A percentile compares a stretch with the other conserved stretches of the same genome.
These are phyloP conservation scores for Lagria hirta DNA, from an alignment of 2,888 invertebrate genomes.

Conservation along the genomic window DNA sequence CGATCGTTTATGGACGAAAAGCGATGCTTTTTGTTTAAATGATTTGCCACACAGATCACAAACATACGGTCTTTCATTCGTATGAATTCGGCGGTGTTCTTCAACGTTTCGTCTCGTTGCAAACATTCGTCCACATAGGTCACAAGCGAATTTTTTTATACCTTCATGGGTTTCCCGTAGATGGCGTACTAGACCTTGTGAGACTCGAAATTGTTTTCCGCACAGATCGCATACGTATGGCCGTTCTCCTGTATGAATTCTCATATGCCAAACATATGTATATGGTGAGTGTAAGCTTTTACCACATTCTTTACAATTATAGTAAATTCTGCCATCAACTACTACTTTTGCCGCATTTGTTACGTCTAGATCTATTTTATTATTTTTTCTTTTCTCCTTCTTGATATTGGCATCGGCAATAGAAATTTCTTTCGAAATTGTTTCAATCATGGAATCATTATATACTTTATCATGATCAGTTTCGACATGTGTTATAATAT, in stretches of 20 bases:
- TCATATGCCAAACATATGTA: conserved; percentile 63
- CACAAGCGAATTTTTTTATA: conserved; percentile 61
- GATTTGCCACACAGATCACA: conserved; percentile 64
- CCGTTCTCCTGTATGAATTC: conserved; percentile 67
- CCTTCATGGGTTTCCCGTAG: conserved; percentile 65
- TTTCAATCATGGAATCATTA: conserved; percentile 4
- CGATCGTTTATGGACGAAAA: conserved; percentile 64
- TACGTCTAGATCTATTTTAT: conserved; percentile 52
- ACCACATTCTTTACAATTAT: conserved; percentile 61
- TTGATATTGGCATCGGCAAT: conserved; percentile 24
- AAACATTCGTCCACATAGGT: conserved; percentile 60
- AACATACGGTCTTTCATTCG: conserved; percentile 61
- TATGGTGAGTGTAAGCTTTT: conserved; percentile 63
- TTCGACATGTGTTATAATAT: conserved; percentile 41
- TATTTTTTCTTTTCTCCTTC: conserved; percentile 36
- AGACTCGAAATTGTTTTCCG: conserved; percentile 67
- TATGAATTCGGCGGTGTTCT: conserved; percentile 63
- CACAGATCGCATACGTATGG: conserved; percentile 68
- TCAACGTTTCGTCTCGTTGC: conserved; percentile 63
- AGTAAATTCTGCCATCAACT: conserved; percentile 59
- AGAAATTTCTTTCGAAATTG: not conserved
- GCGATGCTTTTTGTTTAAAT: conserved; percentile 66
- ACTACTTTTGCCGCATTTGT: conserved; percentile 51
- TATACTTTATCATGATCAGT: conserved; percentile 36
- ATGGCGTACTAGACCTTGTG: conserved; percentile 64